Conservation (phyloP, 2,888 invertebrate genomes). For the Nesidiocoris tenuis region DNA sequence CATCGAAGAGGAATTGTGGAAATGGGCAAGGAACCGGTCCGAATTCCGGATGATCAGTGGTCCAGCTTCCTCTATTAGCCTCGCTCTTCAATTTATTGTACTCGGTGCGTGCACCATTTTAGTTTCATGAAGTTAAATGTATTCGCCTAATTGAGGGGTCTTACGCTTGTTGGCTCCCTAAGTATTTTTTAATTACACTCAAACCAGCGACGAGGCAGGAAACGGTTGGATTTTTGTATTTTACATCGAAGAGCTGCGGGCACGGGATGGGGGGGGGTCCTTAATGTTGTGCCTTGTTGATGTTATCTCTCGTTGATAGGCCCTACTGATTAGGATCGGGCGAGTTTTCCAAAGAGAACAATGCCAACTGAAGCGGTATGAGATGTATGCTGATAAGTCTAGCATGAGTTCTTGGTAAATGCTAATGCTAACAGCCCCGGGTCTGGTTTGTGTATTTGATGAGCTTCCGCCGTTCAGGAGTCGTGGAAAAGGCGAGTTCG, state of each 20-base stretch:
- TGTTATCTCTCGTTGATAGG: neutral
- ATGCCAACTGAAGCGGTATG: neutral
- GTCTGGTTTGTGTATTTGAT: neutral
- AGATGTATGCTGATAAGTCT: neutral
- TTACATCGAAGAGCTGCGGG: neutral
- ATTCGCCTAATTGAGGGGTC: neutral
- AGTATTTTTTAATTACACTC: neutral
- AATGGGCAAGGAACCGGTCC: too few species aligned
- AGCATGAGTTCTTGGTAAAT: neutral
- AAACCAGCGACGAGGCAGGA: neutral
- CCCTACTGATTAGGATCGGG: neutral
- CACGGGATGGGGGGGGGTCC: neutral
- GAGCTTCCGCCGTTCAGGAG: neutral
- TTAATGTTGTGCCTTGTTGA: neutral
- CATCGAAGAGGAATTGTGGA: too few species aligned
- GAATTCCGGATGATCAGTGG: too few species aligned
- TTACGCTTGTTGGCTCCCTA: neutral
- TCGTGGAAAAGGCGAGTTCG: neutral
- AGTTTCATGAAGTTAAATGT: too few species aligned
- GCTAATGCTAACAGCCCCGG: neutral
- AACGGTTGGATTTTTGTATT: neutral
- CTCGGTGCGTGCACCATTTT: too few species aligned
- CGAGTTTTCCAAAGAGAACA: neutral
- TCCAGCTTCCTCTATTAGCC: too few species aligned
- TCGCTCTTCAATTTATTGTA: too few species aligned